Evolutionary conservation across 2,888 invertebrate genomes (phyloP).

Genomic region (Lumbricus terrestris): DNA sequence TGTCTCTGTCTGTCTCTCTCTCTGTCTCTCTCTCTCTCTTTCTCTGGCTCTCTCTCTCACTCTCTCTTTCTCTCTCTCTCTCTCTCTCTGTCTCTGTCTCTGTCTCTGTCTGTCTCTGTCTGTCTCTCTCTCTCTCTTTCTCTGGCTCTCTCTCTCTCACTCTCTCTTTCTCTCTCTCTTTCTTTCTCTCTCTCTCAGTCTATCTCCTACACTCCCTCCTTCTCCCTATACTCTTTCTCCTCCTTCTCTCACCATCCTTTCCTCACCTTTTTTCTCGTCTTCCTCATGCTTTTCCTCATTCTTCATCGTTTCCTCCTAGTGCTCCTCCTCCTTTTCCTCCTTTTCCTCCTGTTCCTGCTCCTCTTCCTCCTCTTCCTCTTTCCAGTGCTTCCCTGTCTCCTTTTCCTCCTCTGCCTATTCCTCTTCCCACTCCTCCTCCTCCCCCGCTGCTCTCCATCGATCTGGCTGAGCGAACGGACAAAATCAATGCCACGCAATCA

Average conservation of each 20-base stretch:
- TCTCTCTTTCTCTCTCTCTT: neutral
- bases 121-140: neutral
- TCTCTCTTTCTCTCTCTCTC: neutral
- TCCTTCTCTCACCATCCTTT: neutral
- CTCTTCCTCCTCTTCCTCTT: neutral
- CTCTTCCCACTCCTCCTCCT: neutral
- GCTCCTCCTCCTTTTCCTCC: neutral
- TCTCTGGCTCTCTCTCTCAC: neutral
- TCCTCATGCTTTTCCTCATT: neutral
- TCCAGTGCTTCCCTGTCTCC: too few relatives aligned
- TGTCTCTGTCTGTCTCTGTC: neutral
- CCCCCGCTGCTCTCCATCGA: slow-evolving; percentile 15
- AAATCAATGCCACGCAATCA: slow-evolving; percentile 3
- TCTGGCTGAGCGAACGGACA: neutral
- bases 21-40: neutral
- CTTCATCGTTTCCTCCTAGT: neutral
- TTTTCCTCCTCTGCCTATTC: neutral
- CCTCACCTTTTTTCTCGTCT: neutral
- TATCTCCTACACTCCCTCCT: neutral
- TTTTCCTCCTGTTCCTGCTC: neutral
- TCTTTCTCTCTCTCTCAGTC: neutral
- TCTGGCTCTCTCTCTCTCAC: neutral
- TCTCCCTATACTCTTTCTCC: neutral
- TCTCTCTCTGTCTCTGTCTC: neutral
- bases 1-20: neutral